Conservation (phyloP, 2,113 vertebrate species). For the Nematolebias whitei region DNA sequence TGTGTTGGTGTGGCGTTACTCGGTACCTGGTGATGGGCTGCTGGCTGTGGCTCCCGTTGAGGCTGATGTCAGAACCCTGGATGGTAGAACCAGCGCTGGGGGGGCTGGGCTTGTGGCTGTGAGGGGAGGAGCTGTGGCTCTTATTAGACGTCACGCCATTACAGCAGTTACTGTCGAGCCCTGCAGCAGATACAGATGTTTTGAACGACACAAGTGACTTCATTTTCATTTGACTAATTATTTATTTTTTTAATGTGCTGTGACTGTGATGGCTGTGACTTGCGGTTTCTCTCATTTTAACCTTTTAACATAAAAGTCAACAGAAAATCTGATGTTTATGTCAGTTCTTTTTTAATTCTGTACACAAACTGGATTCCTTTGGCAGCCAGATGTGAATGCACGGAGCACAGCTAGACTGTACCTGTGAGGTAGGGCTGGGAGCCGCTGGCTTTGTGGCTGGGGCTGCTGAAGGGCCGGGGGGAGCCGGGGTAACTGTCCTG, state of each 20-base stretch:
- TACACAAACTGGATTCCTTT: neutral
- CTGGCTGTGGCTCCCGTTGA: constrained; percentile 91
- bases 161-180: constrained; percentile 95
- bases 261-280: too few species aligned
- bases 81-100: constrained; percentile 69
- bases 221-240: too few species aligned
- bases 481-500: constrained; percentile 96
- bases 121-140: constrained; percentile 85
- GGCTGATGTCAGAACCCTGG: constrained; percentile 89
- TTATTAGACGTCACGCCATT: constrained; percentile 95
- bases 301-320: too few species aligned
- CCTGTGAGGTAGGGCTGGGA: constrained; percentile 88
- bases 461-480: constrained; percentile 91
- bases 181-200: constrained; percentile 36
- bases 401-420: constrained; percentile 63
- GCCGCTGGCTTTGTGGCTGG: constrained; percentile 88
- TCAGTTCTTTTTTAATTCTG: neutral
- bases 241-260: too few species aligned
- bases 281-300: neutral
- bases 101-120: constrained; percentile 91
- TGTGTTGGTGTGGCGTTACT: neutral
- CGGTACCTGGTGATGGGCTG: constrained; percentile 86
- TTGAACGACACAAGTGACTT: neutral
- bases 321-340: too few species aligned
- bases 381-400: too few species aligned